These are phyloP conservation scores for Xylocopa sonorina DNA, from an alignment of 1,140 invertebrate genomes.

Conservation along the genomic window DNA sequence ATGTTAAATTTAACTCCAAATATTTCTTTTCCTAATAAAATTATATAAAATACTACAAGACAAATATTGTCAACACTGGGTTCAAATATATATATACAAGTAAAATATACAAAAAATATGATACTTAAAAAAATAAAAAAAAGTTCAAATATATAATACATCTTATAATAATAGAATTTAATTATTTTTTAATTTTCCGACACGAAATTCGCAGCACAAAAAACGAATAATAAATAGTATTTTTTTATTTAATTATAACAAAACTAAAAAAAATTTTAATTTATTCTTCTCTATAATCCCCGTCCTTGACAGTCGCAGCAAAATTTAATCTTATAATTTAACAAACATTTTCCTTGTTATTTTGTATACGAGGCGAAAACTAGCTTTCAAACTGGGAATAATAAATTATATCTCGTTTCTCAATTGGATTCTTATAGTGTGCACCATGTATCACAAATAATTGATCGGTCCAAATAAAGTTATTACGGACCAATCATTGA, in stretches of 20 bases:
- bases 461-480: constrained; percentile 58
- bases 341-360: constrained; percentile 28
- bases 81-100: constrained; percentile 26
- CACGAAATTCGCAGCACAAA: constrained; percentile 17
- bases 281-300: constrained; percentile 13
- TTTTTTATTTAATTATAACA: constrained; percentile 29
- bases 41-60: constrained; percentile 11
- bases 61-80: constrained; percentile 27
- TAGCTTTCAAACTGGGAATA: constrained; percentile 59
- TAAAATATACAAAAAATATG: too few species aligned
- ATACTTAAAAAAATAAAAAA: constrained; percentile 5
- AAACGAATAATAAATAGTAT: constrained; percentile 47
- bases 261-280: constrained; percentile 41
- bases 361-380: constrained; percentile 41
- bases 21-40: neutral
- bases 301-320: constrained; percentile 20
- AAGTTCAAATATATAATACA: constrained; percentile 7
- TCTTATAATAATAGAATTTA: constrained; percentile 22
- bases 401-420: constrained; percentile 50
- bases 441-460: constrained; percentile 60
- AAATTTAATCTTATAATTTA: constrained; percentile 38
- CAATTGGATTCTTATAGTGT: constrained; percentile 54
- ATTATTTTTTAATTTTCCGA: constrained; percentile 15
- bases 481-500: constrained; percentile 59
- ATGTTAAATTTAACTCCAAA: constrained; percentile 12